Evolutionary conservation across 1,140 invertebrate genomes (phyloP).

Genomic region (Ditylenchus dipsaci): DNA sequence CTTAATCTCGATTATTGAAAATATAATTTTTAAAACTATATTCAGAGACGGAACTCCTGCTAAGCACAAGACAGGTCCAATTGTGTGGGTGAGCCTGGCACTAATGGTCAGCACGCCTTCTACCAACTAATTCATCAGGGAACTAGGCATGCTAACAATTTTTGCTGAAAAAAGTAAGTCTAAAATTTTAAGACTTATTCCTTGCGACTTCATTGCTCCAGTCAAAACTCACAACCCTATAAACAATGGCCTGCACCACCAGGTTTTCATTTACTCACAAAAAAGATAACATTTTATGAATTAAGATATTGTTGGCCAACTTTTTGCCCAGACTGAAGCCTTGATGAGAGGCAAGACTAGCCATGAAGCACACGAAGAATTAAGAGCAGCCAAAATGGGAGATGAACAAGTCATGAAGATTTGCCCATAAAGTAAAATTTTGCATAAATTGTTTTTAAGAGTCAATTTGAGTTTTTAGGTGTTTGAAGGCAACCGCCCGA

Average conservation of each 20-base stretch:
- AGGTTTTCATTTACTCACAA: constrained; percentile 60
- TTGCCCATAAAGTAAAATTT: constrained; percentile 77
- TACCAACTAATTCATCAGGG: constrained; percentile 93
- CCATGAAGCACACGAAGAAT: constrained; percentile 72
- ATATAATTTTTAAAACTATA: too few relatives aligned
- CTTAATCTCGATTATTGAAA: too few relatives aligned
- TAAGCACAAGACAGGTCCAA: constrained; percentile 79
- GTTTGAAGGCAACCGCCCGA: constrained; percentile 92
- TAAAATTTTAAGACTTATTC: constrained; percentile 70
- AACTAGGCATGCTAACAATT: not conserved
- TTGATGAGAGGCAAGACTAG: constrained; percentile 82
- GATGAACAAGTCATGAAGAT: constrained; percentile 68
- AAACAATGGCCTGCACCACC: constrained; percentile 69
- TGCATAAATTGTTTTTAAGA: constrained; percentile 11
- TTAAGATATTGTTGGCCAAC: constrained; percentile 81
- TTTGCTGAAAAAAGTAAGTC: constrained; percentile 58
- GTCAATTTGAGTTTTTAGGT: constrained; percentile 58
- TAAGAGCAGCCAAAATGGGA: constrained; percentile 57
- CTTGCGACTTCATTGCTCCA: constrained; percentile 93
- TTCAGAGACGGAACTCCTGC: constrained; percentile 73
- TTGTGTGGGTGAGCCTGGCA: constrained; percentile 95
- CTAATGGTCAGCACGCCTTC: constrained; percentile 98
- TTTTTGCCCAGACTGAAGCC: constrained; percentile 98
- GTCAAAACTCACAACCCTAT: constrained; percentile 88
- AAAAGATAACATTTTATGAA: too few relatives aligned